Conservation (phyloP, 2,113 vertebrate species). For the Pseudopipra pipra region DNA sequence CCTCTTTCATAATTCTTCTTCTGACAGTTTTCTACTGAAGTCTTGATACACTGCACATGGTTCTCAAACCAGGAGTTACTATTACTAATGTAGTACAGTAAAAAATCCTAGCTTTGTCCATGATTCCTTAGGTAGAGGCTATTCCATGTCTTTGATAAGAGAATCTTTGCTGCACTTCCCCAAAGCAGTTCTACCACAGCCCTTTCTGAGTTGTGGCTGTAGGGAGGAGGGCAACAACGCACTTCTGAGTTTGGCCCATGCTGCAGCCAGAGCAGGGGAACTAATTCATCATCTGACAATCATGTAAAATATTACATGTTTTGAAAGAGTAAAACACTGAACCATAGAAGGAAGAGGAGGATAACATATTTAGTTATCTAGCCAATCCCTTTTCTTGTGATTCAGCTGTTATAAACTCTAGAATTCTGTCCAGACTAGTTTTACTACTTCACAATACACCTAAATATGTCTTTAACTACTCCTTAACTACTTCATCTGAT, state of each 20-base stretch:
- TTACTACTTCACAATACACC: background rate
- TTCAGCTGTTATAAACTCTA: background rate
- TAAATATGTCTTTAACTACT: background rate
- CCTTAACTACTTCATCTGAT: background rate
- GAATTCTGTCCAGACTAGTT: background rate
- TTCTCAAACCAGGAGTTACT: background rate
- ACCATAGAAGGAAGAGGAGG: background rate
- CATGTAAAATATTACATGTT: background rate
- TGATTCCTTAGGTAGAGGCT: rapidly evolving
- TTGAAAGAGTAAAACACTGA: background rate
- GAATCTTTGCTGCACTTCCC: background rate
- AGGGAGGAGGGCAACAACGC: background rate
- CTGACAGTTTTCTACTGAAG: background rate
- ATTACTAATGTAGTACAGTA: rapidly evolving
- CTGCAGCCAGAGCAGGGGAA: background rate
- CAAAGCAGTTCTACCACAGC: background rate
- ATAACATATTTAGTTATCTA: background rate
- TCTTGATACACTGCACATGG: background rate
- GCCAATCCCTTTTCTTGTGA: background rate
- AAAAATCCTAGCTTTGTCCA: background rate
- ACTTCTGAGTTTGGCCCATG: background rate
- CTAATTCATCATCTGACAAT: background rate
- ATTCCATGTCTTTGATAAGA: background rate
- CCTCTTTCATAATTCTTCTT: background rate
- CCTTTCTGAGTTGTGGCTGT: background rate